These are phyloP conservation scores for Drosophila ohnishii DNA, from an alignment of 1,140 invertebrate species.

Conservation along the genomic window DNA sequence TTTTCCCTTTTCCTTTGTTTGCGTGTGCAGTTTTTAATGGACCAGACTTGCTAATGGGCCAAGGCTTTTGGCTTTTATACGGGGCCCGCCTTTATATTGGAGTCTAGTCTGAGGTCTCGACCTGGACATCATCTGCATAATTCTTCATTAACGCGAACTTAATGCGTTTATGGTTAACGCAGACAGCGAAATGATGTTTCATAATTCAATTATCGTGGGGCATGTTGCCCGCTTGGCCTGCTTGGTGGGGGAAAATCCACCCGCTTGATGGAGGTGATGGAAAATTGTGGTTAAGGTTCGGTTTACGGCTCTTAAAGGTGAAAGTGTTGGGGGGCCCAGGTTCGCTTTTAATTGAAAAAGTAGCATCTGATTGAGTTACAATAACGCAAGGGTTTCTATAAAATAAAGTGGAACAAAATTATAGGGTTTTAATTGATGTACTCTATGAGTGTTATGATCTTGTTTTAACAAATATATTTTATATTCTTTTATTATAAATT, in stretches of 20 bases:
- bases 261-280: slow-evolving; percentile 16
- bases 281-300: slow-evolving; percentile 24
- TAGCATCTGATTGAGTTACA: slow-evolving; percentile 31
- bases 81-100: slow-evolving; percentile 39
- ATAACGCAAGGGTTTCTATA: neutral
- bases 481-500: neutral
- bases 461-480: too few species aligned
- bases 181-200: slow-evolving; percentile 68
- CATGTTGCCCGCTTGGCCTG: slow-evolving; percentile 12
- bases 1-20: slow-evolving; percentile 3
- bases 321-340: slow-evolving; percentile 17
- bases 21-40: slow-evolving; percentile 73
- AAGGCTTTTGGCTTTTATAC: slow-evolving; percentile 50
- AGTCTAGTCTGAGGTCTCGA: slow-evolving; percentile 64
- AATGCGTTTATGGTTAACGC: slow-evolving; percentile 70
- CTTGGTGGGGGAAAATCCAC: neutral
- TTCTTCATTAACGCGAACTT: slow-evolving; percentile 72
- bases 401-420: neutral
- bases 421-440: neutral
- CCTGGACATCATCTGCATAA: slow-evolving; percentile 57
- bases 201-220: slow-evolving; percentile 71
- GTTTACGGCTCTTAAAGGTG: slow-evolving; percentile 38
- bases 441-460: neutral
- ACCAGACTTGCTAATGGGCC: slow-evolving; percentile 73
- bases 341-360: slow-evolving; percentile 37